Evolutionary conservation across 2,113 vertebrate species (phyloP), one percentile per base, ranked within the genome.

Genomic region (Onychostoma macrolepis): DNA sequence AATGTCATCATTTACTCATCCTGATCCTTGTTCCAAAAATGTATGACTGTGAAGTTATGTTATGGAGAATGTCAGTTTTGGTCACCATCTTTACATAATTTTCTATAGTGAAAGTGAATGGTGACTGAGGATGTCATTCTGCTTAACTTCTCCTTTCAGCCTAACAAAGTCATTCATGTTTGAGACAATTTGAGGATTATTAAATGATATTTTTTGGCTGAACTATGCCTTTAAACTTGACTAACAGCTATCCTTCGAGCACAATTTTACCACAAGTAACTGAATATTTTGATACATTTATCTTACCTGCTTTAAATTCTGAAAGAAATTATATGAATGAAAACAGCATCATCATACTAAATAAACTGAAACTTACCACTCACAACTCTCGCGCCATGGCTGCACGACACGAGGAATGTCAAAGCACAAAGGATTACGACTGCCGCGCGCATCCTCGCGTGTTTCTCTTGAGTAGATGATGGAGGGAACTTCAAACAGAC

Each of bases 321-420:
- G 0, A 75, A 26, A 75, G 2, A 2, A 76, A 45, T 45, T 6
- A 63, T 1, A 67, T 11, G 7, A 26, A 61, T 41, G 0, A 26
- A 80, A 13, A 69, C 24, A 33, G 6, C 9, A 4, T 33, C 9
- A 4, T 33, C 30, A 33, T 21, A 24, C 17, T 26, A 83, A 50
- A 82, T 6, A 21, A n/a, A 13, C 4, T 45, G 1, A 19, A 76
- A 90, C 92, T 91, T 78, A 92, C 92, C 92, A 43, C 92, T 92
- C 48, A 92, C 78, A 74, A 92, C 89, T 86, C 92, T 86, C 3
- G 89, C 87, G 28, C 90, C 74, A 38, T 36, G 58, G 85, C 58
- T 61, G 76, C 78, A 78, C 19, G 84, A n/a, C 56, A 88, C 45
- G 41, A 88, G 78, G 6, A 86, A 50, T 4, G 86, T 78, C 56